Evolutionary conservation across 2,113 vertebrate genomes (phyloP).

Genomic region (Phyllostomus hastatus): DNA sequence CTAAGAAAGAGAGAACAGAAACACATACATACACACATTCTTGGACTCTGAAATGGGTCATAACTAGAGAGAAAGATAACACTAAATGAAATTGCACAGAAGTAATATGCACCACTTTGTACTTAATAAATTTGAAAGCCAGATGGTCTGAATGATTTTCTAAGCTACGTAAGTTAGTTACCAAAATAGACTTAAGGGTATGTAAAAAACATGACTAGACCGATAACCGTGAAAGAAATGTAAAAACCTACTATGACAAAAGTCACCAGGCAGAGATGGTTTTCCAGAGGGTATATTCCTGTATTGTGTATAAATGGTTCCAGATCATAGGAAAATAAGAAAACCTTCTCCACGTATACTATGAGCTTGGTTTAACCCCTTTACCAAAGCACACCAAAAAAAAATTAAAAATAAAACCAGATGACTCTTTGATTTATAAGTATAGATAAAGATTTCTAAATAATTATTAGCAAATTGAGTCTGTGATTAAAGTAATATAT

Average conservation of each 20-base stretch:
- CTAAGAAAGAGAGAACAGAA: background rate
- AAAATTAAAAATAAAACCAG: background rate
- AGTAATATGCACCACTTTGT: background rate
- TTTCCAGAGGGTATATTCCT: background rate
- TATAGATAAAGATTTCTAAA: background rate
- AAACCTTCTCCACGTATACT: background rate
- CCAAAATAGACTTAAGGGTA: background rate
- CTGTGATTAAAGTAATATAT: slow-evolving; percentile 3
- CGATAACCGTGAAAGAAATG: background rate
- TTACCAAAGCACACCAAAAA: background rate
- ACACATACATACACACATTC: background rate
- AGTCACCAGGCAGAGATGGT: background rate
- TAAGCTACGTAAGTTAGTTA: background rate
- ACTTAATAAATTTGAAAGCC: background rate
- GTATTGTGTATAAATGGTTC: background rate
- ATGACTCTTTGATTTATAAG: background rate
- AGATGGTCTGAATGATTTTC: background rate
- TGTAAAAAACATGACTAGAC: background rate
- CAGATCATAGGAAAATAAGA: background rate
- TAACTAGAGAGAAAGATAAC: background rate
- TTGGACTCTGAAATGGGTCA: background rate
- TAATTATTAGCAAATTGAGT: background rate
- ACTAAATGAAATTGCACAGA: background rate
- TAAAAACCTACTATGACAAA: background rate
- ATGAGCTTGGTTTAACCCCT: background rate